phyloP scores from a whole-genome alignment of 2,888 invertebrate species.

The Acanthopleura granulata region DNA sequence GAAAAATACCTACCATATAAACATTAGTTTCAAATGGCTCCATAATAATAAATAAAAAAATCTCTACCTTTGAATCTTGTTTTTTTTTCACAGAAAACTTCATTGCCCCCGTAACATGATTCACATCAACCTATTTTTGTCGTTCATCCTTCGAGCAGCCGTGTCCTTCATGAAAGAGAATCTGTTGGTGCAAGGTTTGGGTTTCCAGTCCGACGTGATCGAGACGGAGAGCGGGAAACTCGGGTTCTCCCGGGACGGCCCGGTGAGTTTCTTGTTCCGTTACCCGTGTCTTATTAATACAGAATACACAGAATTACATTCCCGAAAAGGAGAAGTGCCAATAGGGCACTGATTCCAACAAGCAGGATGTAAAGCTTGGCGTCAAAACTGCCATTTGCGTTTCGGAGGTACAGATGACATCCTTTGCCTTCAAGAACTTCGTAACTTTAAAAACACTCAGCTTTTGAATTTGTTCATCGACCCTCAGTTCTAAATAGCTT shows the following conservation, averaged over 20 bases:
- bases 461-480: not conserved
- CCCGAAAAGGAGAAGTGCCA: too few species aligned
- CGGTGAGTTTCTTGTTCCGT: constrained; percentile 35
- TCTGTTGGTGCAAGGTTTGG: constrained; percentile 71
- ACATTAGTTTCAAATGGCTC: too few species aligned
- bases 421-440: not conserved
- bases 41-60: too few species aligned
- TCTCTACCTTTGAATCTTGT: not conserved
- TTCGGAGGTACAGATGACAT: too few species aligned
- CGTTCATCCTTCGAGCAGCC: constrained; percentile 78
- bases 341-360: too few species aligned
- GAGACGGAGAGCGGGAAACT: constrained; percentile 32
- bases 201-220: constrained; percentile 49
- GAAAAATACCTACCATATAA: too few species aligned
- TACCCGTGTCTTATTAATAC: too few species aligned
- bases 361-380: too few species aligned
- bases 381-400: too few species aligned
- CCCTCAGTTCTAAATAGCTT: not conserved
- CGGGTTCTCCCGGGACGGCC: constrained; percentile 40
- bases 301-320: too few species aligned
- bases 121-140: constrained; percentile 80
- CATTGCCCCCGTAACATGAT: constrained; percentile 79
- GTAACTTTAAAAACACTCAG: not conserved
- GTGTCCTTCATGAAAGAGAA: constrained; percentile 76
- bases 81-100: constrained; percentile 73